phyloP scores from a whole-genome alignment of 2,797 vertebrate genomes.

The Eulemur rubriventer region DNA sequence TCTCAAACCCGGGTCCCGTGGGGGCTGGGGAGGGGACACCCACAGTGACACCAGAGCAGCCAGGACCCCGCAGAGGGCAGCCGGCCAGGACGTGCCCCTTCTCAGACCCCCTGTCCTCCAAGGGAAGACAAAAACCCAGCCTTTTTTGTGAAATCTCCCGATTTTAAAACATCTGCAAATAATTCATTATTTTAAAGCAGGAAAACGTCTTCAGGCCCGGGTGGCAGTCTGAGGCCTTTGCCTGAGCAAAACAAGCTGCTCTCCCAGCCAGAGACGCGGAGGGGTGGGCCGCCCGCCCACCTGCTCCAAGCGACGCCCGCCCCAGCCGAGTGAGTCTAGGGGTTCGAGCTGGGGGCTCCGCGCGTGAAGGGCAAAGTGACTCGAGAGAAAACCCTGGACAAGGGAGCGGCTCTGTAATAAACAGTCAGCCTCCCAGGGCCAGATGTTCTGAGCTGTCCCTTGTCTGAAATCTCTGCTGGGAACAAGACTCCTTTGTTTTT shows the following conservation, averaged over 20 bases:
- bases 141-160: not conserved
- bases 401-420: no score
- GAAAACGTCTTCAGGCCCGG: not conserved
- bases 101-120: not conserved
- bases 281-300: no score
- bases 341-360: not conserved
- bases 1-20: not conserved
- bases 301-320: no score
- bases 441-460: not conserved
- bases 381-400: not conserved
- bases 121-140: not conserved
- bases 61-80: not conserved
- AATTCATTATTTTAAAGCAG: not conserved
- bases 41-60: not conserved
- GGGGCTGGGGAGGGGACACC: fast-evolving
- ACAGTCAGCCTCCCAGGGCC: not conserved
- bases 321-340: not conserved
- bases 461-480: not conserved
- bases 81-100: fast-evolving
- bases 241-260: not conserved
- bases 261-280: no score
- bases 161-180: not conserved
- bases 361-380: not conserved
- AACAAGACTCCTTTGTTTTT: not conserved
- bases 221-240: not conserved